A percentile compares a stretch with the other conserved stretches of the same genome.
These are phyloP conservation scores for Saccostrea echinata DNA, from an alignment of 1,140 invertebrate genomes.

Conservation along the genomic window DNA sequence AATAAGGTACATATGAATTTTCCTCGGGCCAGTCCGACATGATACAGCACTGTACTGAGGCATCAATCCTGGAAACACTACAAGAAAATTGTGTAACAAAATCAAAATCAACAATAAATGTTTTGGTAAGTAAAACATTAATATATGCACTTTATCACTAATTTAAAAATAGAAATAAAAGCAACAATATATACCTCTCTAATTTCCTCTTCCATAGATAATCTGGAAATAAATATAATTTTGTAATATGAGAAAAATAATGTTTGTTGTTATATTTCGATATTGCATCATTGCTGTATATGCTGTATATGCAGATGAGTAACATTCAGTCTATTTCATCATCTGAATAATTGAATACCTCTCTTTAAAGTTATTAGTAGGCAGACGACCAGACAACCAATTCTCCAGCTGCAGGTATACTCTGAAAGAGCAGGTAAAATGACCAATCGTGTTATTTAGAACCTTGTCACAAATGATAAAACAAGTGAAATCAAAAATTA, in stretches of 20 bases:
- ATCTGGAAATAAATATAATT: neutral
- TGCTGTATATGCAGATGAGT: too few species aligned
- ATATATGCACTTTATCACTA: neutral
- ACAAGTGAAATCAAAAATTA: too few species aligned
- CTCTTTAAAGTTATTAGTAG: neutral
- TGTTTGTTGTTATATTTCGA: too few species aligned
- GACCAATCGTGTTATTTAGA: neutral
- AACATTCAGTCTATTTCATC: too few species aligned
- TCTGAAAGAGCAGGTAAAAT: neutral
- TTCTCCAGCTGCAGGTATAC: constrained; percentile 12
- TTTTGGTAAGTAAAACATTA: neutral
- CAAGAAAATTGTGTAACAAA: neutral
- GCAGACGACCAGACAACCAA: neutral
- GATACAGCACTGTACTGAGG: neutral
- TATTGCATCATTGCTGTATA: too few species aligned
- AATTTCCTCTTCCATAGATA: constrained; percentile 4
- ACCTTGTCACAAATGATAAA: neutral
- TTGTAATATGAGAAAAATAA: too few species aligned
- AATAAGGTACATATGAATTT: neutral
- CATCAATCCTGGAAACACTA: neutral
- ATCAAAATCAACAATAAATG: neutral
- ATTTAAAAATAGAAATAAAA: neutral
- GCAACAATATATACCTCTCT: neutral
- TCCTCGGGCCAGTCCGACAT: neutral
- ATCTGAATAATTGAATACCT: neutral